phyloP scores from a whole-genome alignment of 1,140 invertebrate species.

The Lasaia peninsularis region DNA sequence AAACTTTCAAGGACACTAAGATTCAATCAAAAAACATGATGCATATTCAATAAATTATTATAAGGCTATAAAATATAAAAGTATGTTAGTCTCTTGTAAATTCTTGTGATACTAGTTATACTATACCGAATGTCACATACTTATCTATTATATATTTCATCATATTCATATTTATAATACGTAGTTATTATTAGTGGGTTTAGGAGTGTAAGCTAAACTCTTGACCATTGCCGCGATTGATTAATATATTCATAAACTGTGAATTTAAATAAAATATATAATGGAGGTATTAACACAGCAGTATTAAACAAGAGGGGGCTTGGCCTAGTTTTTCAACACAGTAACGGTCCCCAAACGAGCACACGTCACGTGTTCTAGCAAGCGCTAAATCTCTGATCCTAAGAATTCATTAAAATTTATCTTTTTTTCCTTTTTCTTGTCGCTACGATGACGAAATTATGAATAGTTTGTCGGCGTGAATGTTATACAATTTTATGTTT shows the following conservation, averaged over 20 bases:
- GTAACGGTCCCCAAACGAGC: background rate
- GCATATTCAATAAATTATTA: no score
- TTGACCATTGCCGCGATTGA: background rate
- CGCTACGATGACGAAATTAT: background rate
- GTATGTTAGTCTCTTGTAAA: no score
- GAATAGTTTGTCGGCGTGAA: background rate
- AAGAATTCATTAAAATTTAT: constrained; percentile 7
- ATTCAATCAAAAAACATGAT: no score
- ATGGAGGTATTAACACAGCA: background rate
- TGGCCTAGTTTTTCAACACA: constrained; percentile 7
- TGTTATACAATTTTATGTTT: no score
- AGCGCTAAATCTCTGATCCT: constrained; percentile 4
- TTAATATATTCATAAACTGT: constrained; percentile 2
- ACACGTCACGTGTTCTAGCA: constrained; percentile 1
- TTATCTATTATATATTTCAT: no score
- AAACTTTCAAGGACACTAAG: no score
- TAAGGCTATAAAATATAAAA: no score
- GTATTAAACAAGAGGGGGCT: constrained; percentile 8
- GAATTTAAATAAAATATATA: constrained; percentile 1
- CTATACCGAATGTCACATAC: no score
- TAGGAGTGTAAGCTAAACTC: no score
- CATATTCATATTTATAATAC: no score
- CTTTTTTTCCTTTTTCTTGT: background rate
- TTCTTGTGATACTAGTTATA: no score
- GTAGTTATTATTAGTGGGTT: no score